Evolutionary conservation across 2,888 invertebrate species (phyloP), one percentile per base, ranked within the genome.

Genomic region (Phorcus lineatus): DNA sequence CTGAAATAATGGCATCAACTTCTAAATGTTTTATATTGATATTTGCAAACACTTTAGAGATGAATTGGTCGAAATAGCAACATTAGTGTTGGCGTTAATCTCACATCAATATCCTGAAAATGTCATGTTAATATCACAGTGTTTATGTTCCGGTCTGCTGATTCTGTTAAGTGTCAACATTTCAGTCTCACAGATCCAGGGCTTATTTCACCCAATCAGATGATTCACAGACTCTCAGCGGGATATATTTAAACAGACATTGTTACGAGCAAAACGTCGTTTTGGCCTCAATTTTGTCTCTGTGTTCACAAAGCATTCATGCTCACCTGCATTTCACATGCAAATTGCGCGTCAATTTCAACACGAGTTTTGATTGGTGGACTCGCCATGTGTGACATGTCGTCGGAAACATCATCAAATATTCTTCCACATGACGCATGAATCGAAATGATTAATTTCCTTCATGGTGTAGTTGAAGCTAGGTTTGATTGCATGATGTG

Each of bases 41-140:
- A 70, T 70, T 70, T 70, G 40, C 70, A 70, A 70, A 70, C 70
- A 70, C 36, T 70, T 70, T 70, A 40, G 40, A 40, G 70, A 70
- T 31, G 40, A n/a, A 36, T 36, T n/a, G 40, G 70, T 70, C n/a
- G 40, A 70, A 36, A 31, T 70, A 70, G 36, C 70, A 17, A 36
- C 70, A 70, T 70, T 36, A 70, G 36, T 40, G 70, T 24, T 19
- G 19, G n/a, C 36, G 36, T 40, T 70, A 40, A 70, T 70, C 28
- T 19, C 19, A 4, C 70, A 36, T 70, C 70, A 70, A 70, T 70
- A 70, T 28, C 40, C 19, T 36, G 36, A 36, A 36, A 36, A 36
- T 31, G 36, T 62, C 40, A 36, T 36, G 36, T 70, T 70, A 36
- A 36, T 31, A 40, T 62, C 62, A 47, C 47, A 47, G 47, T 62